Evolutionary conservation across 2,797 vertebrate species (phyloP).

Genomic region (Momotus momota): DNA sequence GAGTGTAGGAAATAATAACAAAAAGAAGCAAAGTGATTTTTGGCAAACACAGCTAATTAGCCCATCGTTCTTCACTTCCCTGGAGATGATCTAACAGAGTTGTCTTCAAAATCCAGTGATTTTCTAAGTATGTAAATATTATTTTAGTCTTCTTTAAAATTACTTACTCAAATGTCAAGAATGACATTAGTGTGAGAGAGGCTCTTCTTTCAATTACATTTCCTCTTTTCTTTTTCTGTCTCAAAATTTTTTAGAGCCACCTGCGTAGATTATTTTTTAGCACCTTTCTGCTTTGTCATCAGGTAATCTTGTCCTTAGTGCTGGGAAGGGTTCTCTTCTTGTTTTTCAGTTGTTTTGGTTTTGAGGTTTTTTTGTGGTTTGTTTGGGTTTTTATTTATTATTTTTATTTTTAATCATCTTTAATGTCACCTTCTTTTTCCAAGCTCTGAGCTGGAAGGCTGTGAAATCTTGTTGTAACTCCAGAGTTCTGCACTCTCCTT

Average conservation of each 20-base stretch:
- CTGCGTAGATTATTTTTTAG: background rate
- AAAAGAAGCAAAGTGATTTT: slow-evolving; percentile 11
- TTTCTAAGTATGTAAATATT: slow-evolving; percentile 47
- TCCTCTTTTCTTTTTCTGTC: slow-evolving; percentile 9
- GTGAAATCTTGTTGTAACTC: background rate
- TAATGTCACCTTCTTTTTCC: background rate
- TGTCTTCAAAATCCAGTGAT: slow-evolving; percentile 51
- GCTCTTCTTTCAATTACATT: background rate
- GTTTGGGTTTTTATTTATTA: too few relatives aligned
- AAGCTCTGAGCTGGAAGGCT: background rate
- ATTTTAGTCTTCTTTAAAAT: slow-evolving; percentile 49
- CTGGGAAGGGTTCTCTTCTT: background rate
- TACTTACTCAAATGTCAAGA: slow-evolving; percentile 40
- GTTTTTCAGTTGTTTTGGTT: background rate
- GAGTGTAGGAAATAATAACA: background rate
- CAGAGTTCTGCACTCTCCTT: background rate
- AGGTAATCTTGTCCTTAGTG: background rate
- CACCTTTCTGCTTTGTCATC: background rate
- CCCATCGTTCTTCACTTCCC: background rate
- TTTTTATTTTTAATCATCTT: background rate
- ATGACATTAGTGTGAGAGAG: background rate
- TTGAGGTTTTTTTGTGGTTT: background rate
- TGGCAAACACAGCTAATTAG: slow-evolving; percentile 14
- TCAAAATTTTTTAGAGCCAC: background rate
- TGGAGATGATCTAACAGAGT: slow-evolving; percentile 8